Evolutionary conservation across 1,140 invertebrate genomes (phyloP).

Genomic region (Trialeurodes vaporariorum): DNA sequence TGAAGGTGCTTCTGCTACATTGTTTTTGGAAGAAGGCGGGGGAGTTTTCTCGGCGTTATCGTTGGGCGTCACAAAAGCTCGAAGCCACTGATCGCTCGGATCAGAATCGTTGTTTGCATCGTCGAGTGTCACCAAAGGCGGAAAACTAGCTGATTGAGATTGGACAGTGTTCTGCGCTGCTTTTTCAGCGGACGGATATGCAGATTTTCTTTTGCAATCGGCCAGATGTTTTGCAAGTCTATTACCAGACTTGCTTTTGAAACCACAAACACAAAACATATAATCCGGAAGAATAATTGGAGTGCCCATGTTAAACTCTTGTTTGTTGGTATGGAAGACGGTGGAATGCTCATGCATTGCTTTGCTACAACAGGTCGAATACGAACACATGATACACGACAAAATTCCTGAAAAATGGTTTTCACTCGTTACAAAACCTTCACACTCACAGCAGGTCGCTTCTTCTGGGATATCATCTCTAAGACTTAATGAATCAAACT

Average conservation of each 20-base stretch:
- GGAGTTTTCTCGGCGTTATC: conserved; percentile 6
- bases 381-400: conserved; percentile 60
- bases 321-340: conserved; percentile 17
- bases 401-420: conserved; percentile 57
- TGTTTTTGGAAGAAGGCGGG: background rate
- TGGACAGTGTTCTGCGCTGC: conserved; percentile 15
- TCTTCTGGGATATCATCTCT: conserved; percentile 9
- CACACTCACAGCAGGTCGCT: conserved; percentile 51
- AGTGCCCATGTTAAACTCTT: conserved; percentile 15
- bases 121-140: conserved; percentile 20
- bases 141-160: conserved; percentile 20
- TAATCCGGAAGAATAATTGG: conserved; percentile 30
- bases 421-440: conserved; percentile 45
- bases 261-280: conserved; percentile 64
- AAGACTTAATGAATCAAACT: conserved; percentile 6
- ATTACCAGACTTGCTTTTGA: conserved; percentile 49
- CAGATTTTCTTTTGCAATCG: conserved; percentile 45
- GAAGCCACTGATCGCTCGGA: conserved; percentile 17
- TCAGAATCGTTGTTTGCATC: conserved; percentile 16
- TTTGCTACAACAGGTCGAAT: conserved; percentile 58
- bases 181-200: conserved; percentile 42
- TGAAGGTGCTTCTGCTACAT: conserved; percentile 13
- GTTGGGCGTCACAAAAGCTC: conserved; percentile 14
- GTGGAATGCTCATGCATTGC: conserved; percentile 56
- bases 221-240: conserved; percentile 45